These are phyloP conservation scores for Diaperis boleti DNA, from an alignment of 2,888 invertebrate genomes.

Conservation along the genomic window DNA sequence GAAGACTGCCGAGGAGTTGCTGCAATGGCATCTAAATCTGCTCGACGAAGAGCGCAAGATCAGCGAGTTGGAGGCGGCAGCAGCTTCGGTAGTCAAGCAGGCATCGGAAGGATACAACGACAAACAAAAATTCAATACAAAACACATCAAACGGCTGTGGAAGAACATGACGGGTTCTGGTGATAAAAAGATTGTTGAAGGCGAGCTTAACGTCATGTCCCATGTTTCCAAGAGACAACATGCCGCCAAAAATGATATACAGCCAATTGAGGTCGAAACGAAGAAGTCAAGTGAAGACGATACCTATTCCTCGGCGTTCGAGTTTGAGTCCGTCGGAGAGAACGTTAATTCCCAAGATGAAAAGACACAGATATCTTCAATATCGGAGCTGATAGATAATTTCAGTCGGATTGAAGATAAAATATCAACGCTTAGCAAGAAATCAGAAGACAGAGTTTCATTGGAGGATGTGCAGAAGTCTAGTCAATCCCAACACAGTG, in stretches of 20 bases:
- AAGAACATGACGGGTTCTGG: conserved; percentile 64
- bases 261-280: not conserved
- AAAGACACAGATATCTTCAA: conserved; percentile 50
- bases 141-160: conserved; percentile 67
- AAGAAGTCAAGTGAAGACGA: conserved; percentile 30
- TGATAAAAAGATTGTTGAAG: conserved; percentile 63
- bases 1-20: conserved; percentile 67
- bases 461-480: not conserved
- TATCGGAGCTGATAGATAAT: conserved; percentile 55
- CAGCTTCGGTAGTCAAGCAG: conserved; percentile 58
- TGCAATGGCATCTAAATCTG: conserved; percentile 70
- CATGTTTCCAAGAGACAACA: too few species aligned
- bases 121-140: conserved; percentile 58
- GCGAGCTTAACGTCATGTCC: conserved; percentile 63
- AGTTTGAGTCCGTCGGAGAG: conserved; percentile 43
- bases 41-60: conserved; percentile 70
- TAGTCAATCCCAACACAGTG: not conserved
- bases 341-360: conserved; percentile 37
- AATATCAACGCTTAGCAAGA: conserved; percentile 51
- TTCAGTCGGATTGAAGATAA: conserved; percentile 56
- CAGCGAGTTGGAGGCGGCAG: conserved; percentile 66
- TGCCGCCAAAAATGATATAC: too few species aligned
- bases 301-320: conserved; percentile 54
- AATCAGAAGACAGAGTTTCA: conserved; percentile 20
- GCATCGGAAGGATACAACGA: conserved; percentile 43